Base-by-base conservation (phyloP, 2,888 invertebrate species). In the Blastobasis lacticolella region DNA sequence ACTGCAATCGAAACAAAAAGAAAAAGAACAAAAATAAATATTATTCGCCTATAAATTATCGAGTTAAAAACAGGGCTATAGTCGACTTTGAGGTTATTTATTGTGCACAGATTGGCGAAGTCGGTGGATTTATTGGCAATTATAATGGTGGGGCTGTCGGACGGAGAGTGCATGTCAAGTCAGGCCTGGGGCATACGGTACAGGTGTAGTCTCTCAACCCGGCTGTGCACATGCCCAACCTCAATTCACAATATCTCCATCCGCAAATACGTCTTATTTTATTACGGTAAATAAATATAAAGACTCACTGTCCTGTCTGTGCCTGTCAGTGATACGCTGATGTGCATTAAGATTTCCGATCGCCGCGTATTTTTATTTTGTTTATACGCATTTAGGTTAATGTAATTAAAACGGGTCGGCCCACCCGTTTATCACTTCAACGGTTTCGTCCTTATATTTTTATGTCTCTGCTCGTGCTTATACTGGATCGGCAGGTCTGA, bases 31-130 rank as follows among this genome's bases (percentile, higher is more conserved):
- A 23, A 23, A 23, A 23, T 23, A 23, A 23, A 23, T 23, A 23
- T 23, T 23, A 23, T 23, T 23, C 45, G 23, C 45, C 45, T 38
- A 49, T 49, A 49, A 50, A 60, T 60, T 57, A 61, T 56, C 57
- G 59, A 56, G 56, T 58, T 55, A 51, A 58, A 23, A 56, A 50
- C 48, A 49, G 47, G 50, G 51, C 52, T 49, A 53, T 49, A 53
- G 63, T 57, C 58, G 57, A 59, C 59, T 63, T 59, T 55, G 52
- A 50, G 52, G 62, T 63, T 61, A 69, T 69, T 69, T 66, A 69
- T 57, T 63, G 60, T 48, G 56, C 57, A 51, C 56, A 60, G 61
- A 67, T 64, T 64, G 59, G 56, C 56, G 54, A 59, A 57, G 54
- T 55, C 50, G 56, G 56, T 49, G 53, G 57, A 66, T 67, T 65